phyloP scores from a whole-genome alignment of 2,113 vertebrate species.

The Vombatus ursinus region DNA sequence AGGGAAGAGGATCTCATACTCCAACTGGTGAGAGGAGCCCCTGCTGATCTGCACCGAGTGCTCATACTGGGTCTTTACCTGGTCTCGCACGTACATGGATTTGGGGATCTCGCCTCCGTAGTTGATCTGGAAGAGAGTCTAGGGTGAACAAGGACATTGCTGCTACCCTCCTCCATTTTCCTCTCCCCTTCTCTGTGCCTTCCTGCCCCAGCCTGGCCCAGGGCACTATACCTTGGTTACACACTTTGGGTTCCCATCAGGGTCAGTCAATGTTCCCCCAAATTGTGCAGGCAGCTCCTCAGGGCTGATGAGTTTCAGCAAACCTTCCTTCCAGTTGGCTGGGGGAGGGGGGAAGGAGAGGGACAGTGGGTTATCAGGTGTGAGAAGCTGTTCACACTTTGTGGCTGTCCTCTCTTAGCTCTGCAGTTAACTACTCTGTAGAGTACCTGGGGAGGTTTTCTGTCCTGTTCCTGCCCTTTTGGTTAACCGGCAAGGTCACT shows the following conservation, averaged over 20 bases:
- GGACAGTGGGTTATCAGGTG: not conserved
- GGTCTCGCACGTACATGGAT: conserved; percentile 92
- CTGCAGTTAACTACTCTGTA: not conserved
- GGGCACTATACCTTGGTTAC: conserved; percentile 85
- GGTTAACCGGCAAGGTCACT: not conserved
- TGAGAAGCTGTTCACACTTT: not conserved
- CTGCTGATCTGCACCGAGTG: conserved; percentile 88
- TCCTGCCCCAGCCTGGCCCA: not conserved
- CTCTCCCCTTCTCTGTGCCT: not conserved
- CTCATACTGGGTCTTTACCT: conserved; percentile 92
- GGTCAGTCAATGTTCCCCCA: conserved; percentile 91
- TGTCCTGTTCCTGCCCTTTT: not conserved
- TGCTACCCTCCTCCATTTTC: not conserved
- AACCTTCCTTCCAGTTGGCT: conserved; percentile 95
- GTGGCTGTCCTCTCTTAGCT: not conserved
- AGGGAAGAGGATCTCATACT: conserved; percentile 94
- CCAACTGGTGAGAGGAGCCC: conserved; percentile 91
- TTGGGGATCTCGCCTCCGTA: conserved; percentile 91
- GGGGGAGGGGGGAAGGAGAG: not conserved
- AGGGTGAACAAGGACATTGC: not conserved
- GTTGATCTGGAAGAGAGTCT: conserved; percentile 86
- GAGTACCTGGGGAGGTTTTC: not conserved
- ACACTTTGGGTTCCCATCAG: conserved; percentile 93
- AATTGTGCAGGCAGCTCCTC: conserved; percentile 91
- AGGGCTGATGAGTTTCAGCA: conserved; percentile 90